Conservation (phyloP, 2,113 vertebrate species). For the Coregonus clupeaformis region DNA sequence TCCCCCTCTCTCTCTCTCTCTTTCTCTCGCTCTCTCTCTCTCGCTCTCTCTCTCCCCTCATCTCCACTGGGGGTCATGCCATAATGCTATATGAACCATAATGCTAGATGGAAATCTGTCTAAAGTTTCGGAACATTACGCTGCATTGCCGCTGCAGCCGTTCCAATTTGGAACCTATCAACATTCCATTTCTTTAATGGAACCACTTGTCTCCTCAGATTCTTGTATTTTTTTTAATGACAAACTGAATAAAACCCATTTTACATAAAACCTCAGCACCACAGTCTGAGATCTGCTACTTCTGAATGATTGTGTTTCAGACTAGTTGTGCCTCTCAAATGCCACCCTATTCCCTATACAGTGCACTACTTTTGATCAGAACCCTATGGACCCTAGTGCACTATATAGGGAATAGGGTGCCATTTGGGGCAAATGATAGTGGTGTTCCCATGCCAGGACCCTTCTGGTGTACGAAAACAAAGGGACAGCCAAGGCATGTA, state of each 20-base stretch:
- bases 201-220: conserved; percentile 23
- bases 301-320: background rate
- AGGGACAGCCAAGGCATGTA: background rate
- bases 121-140: conserved; percentile 6
- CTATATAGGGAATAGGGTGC: too few relatives aligned
- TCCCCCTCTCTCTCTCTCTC: too few relatives aligned
- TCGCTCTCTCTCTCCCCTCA: fast-evolving
- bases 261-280: background rate
- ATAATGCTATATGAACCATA: conserved; percentile 11
- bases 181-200: conserved; percentile 31
- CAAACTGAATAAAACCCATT: conserved; percentile 15
- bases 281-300: background rate
- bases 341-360: too few relatives aligned
- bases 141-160: conserved; percentile 1
- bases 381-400: too few relatives aligned
- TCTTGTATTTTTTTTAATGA: conserved; percentile 6
- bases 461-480: background rate
- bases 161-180: conserved; percentile 34
- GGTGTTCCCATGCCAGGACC: background rate
- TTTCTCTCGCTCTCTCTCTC: too few relatives aligned
- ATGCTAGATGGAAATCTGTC: conserved; percentile 13
- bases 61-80: background rate
- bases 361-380: too few relatives aligned
- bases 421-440: background rate
- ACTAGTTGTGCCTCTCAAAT: background rate